Base-by-base conservation (phyloP, 2,113 vertebrate species). In the Oryctolagus cuniculus region DNA sequence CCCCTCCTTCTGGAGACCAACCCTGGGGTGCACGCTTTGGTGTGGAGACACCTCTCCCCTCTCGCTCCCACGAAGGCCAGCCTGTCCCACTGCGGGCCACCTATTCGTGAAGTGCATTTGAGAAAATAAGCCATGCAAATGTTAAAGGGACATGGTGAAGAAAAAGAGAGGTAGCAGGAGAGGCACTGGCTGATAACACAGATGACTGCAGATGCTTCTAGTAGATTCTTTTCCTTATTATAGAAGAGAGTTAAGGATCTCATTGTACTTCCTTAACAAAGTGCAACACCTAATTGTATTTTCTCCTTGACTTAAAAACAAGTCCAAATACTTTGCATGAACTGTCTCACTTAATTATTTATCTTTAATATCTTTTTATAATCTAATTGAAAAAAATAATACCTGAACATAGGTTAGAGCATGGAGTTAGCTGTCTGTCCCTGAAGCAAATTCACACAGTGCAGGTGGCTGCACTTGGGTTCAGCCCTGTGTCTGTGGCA, bases 1-100 rank as follows among this genome's bases (percentile, higher is more conserved):
- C 12, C 53, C n/a, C 38, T 13, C 29, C 12, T 49, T 10, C 19
- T 0, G 38, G 83, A 29, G 53, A 44, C 44, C 5, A 2, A 12
- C 29, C 0, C 0, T 2, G 1, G 7, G 4, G 16, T 21, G 66
- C 78, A 15, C 0, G 9, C 17, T 1, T 0, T 25, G 9, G 25
- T 4, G 25, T 16, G 0, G n/a, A 6, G 49, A 83, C 17, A 22
- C 5, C 1, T 8, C 34, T n/a, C 29, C 16, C 24, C 16, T 49
- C 36, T 16, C 10, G 44, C 55, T 38, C 89, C 3, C 0, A 1
- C 64, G 3, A 29, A 67, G 31, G 44, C 36, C 74, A 74, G 16
- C 25, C 58, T 82, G 22, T 38, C n/a, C 31, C 24, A 66, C 16
- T 89, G 44, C 4, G 22, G 86, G 12, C 38, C 31, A 27, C 55